Conservation (phyloP, 2,888 invertebrate genomes). For the Altica lythri region DNA sequence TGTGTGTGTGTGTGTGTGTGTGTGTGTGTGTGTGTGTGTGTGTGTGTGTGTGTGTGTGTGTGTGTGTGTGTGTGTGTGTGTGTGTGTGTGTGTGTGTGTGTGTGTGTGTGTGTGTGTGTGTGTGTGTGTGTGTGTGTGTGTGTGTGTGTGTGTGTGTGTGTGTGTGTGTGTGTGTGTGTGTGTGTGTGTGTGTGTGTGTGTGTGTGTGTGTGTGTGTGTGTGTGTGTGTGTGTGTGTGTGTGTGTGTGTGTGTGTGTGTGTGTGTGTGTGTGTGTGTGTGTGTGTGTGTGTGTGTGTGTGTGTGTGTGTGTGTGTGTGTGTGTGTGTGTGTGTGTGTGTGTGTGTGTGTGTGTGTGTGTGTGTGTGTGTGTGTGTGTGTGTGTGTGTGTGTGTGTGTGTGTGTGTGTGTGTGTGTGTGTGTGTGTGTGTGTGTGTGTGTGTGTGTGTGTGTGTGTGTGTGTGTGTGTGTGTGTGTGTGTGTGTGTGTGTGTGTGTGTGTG, state of each 20-base stretch:
- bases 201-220: constrained; percentile 1
- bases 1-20: constrained; percentile 2
- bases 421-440: constrained; percentile 2
- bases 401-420: constrained; percentile 1
- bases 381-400: constrained; percentile 1
- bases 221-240: constrained; percentile 2
- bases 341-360: constrained; percentile 2
- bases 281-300: constrained; percentile 2
- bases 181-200: constrained; percentile 2
- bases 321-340: constrained; percentile 1
- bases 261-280: constrained; percentile 1
- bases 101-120: constrained; percentile 2
- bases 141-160: constrained; percentile 1
- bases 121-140: constrained; percentile 2
- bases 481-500: too few species aligned
- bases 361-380: constrained; percentile 2
- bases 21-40: constrained; percentile 1
- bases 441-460: constrained; percentile 2
- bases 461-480: too few species aligned
- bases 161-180: constrained; percentile 2
- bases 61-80: constrained; percentile 2
- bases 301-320: constrained; percentile 2
- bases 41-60: constrained; percentile 2
- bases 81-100: constrained; percentile 1
- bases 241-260: constrained; percentile 2